Conservation (phyloP, 2,113 vertebrate species). For the Sinocyclocheilus rhinocerous region DNA sequence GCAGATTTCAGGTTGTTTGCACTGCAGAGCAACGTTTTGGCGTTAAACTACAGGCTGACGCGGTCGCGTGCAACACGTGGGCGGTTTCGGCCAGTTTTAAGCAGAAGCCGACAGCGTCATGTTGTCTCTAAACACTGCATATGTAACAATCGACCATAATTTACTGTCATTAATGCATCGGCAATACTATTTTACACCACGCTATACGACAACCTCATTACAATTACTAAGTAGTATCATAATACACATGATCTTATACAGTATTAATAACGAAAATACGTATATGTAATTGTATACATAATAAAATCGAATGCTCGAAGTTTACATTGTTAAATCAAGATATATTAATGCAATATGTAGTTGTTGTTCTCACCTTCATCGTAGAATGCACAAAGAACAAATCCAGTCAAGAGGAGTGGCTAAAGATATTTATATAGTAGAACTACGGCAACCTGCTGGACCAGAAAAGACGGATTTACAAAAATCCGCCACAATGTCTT, state of each 20-base stretch:
- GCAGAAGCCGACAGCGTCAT: not conserved
- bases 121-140: no score
- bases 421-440: not conserved
- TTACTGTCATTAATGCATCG: not conserved
- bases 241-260: not conserved
- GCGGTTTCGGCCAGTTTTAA: not conserved
- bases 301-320: not conserved
- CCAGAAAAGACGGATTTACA: not conserved
- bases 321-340: not conserved
- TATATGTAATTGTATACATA: no score
- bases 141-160: not conserved
- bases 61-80: slow-evolving; percentile 7
- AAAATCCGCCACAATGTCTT: no score
- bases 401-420: not conserved
- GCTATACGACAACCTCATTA: not conserved
- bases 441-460: not conserved
- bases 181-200: no score
- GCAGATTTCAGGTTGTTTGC: no score
- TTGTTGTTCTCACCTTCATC: slow-evolving; percentile 1
- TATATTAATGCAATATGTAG: not conserved
- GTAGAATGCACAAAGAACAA: not conserved
- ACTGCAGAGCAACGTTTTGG: no score
- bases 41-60: no score
- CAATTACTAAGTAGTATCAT: not conserved
- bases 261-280: not conserved